phyloP scores from a whole-genome alignment of 2,797 vertebrate species.

The Schizothorax lantsangensis region DNA sequence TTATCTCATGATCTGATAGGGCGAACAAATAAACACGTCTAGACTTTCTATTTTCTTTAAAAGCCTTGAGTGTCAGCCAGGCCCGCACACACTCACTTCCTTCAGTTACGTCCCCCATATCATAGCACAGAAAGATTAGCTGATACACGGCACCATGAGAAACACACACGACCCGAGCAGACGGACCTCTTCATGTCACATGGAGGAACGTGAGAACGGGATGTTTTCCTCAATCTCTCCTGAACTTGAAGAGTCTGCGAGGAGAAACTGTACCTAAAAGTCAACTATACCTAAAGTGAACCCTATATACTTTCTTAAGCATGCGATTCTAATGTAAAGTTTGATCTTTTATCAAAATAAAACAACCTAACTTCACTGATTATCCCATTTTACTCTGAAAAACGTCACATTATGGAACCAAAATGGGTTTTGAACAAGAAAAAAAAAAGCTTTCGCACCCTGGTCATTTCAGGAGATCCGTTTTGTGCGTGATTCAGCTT shows the following conservation, averaged over 20 bases:
- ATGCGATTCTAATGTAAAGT: background rate
- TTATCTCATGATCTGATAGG: slow-evolving; percentile 38
- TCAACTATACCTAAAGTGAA: background rate
- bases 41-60: slow-evolving; percentile 46
- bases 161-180: background rate
- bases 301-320: background rate
- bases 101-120: background rate
- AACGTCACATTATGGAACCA: background rate
- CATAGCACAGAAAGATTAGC: background rate
- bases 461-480: slow-evolving; percentile 51
- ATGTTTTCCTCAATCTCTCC: background rate
- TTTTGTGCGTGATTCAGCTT: background rate
- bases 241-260: background rate
- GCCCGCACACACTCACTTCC: slow-evolving; percentile 18
- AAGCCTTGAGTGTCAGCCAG: slow-evolving; percentile 23
- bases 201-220: background rate
- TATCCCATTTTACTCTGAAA: background rate
- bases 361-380: background rate
- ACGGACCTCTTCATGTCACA: background rate
- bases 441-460: too few relatives aligned
- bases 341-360: background rate
- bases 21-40: slow-evolving; percentile 42
- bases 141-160: slow-evolving; percentile 4
- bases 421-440: slow-evolving; percentile 5
- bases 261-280: background rate